phyloP scores from a whole-genome alignment of 2,888 invertebrate species.

The Drosophila pegasa region DNA sequence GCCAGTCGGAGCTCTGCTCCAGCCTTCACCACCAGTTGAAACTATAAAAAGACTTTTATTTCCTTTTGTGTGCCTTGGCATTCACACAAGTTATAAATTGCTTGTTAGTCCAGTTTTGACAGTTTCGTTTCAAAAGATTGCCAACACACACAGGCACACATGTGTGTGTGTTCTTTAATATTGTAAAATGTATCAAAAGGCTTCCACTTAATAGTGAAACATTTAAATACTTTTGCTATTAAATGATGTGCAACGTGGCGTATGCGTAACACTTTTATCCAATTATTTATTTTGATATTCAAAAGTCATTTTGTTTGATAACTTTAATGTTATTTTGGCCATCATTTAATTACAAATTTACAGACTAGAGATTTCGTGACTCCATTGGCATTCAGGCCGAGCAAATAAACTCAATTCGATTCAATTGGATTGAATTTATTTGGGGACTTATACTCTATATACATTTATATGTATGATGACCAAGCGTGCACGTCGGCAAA shows the following conservation, averaged over 20 bases:
- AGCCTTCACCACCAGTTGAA: conserved; percentile 29
- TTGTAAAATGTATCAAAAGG: conserved; percentile 3
- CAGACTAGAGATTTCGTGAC: conserved; percentile 26
- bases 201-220: conserved; percentile 1
- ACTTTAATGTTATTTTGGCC: conserved; percentile 8
- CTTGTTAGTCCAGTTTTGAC: conserved; percentile 42
- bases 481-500: conserved; percentile 52
- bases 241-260: conserved; percentile 18
- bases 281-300: background rate
- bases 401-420: conserved; percentile 45
- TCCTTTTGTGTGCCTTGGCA: conserved; percentile 19
- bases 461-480: conserved; percentile 31
- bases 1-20: background rate
- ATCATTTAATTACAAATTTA: conserved; percentile 33
- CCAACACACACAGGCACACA: conserved; percentile 5
- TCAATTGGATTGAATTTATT: conserved; percentile 33
- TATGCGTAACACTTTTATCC: conserved; percentile 8
- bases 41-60: conserved; percentile 19
- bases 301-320: background rate
- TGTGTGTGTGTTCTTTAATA: background rate
- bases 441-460: background rate
- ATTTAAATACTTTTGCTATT: conserved; percentile 8
- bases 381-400: conserved; percentile 47
- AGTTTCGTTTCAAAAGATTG: conserved; percentile 45
- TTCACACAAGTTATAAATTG: conserved; percentile 45